Conservation (phyloP, 2,797 vertebrate genomes). For the Sebastolobus alascanus region DNA sequence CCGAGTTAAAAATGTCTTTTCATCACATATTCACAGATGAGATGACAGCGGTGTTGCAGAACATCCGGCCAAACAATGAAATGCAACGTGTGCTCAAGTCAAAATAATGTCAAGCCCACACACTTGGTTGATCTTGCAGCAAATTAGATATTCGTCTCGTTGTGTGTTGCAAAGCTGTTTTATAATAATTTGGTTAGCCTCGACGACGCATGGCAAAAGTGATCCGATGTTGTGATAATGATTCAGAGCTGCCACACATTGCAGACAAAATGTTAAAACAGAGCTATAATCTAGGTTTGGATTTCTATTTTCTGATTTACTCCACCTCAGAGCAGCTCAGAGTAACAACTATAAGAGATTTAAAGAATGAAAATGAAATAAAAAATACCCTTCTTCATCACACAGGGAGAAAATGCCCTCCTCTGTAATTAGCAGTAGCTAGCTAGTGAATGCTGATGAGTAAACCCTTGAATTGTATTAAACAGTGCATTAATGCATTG, state of each 20-base stretch:
- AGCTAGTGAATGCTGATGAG: slow-evolving; percentile 38
- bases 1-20: slow-evolving; percentile 40
- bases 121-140: slow-evolving; percentile 1
- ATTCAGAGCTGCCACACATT: slow-evolving; percentile 16
- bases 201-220: slow-evolving; percentile 4
- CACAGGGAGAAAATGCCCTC: slow-evolving; percentile 23
- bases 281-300: not conserved
- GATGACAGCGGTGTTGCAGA: slow-evolving; percentile 30
- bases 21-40: slow-evolving; percentile 38
- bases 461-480: slow-evolving; percentile 31
- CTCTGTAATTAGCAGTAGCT: slow-evolving; percentile 27
- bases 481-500: not conserved
- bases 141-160: not conserved
- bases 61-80: slow-evolving; percentile 15
- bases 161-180: not conserved
- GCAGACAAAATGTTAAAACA: not conserved
- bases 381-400: slow-evolving; percentile 10
- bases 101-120: slow-evolving; percentile 30
- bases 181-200: slow-evolving; percentile 13
- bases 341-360: slow-evolving; percentile 4
- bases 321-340: not conserved
- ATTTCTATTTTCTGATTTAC: not conserved
- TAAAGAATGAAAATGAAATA: slow-evolving; percentile 16
- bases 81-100: slow-evolving; percentile 1
- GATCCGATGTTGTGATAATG: not conserved